Evolutionary conservation across 2,113 vertebrate species (phyloP).

Genomic region (Pseudorectes ferrugineus): DNA sequence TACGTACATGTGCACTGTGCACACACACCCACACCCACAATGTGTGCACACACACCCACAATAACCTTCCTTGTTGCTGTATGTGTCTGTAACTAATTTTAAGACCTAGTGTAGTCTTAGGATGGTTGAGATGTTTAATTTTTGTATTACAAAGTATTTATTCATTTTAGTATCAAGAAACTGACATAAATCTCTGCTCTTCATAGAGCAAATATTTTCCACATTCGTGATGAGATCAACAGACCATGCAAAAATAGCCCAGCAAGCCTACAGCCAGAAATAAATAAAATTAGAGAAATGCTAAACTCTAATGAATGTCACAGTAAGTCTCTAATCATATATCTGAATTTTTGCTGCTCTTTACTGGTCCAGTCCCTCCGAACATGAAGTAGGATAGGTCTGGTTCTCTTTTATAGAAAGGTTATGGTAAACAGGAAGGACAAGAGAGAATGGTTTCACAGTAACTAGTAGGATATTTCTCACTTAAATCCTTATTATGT

Average conservation of each 20-base stretch:
- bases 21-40: not conserved
- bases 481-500: not conserved
- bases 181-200: not conserved
- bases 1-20: not conserved
- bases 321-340: not conserved
- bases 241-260: not conserved
- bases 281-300: not conserved
- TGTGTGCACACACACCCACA: not conserved
- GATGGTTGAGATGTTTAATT: not conserved
- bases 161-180: not conserved
- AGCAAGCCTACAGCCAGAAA: not conserved
- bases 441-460: not conserved
- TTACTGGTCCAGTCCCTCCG: not conserved
- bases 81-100: not conserved
- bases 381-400: not conserved
- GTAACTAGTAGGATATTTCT: not conserved
- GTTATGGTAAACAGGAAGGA: not conserved
- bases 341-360: not conserved
- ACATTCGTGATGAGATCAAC: not conserved
- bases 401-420: not conserved
- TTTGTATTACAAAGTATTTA: not conserved
- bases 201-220: not conserved
- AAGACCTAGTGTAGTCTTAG: not conserved
- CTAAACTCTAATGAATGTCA: not conserved
- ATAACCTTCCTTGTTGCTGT: not conserved